Conservation (phyloP, 2,113 vertebrate genomes). For the Neolamprologus ventralis region DNA sequence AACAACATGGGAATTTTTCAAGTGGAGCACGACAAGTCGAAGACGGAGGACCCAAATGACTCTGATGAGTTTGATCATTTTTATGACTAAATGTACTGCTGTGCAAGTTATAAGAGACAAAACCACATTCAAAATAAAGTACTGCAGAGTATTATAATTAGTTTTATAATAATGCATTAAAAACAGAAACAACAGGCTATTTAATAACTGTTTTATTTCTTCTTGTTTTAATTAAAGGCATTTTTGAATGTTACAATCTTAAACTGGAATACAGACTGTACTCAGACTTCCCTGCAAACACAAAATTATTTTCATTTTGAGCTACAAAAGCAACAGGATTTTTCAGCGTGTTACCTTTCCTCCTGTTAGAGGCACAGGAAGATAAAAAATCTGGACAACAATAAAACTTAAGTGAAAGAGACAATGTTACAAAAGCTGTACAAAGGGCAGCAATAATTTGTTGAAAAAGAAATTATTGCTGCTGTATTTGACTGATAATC, state of each 20-base stretch:
- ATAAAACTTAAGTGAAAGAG: not conserved
- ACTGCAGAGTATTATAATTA: not conserved
- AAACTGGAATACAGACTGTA: not conserved
- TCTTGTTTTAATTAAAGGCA: not conserved
- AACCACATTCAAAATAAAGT: not conserved
- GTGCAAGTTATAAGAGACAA: not conserved
- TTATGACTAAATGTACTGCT: slow-evolving; percentile 51
- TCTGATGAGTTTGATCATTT: slow-evolving; percentile 70
- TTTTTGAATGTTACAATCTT: not conserved
- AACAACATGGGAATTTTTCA: slow-evolving; percentile 24
- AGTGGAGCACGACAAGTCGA: not conserved
- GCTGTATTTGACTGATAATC: not conserved
- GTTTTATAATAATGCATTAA: not conserved
- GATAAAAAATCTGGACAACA: not conserved
- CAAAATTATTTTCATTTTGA: not conserved
- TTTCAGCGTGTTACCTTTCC: not conserved
- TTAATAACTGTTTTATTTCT: not conserved
- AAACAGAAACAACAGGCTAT: not conserved
- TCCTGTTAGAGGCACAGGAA: not conserved
- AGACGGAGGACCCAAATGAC: not conserved
- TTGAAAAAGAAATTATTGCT: not conserved
- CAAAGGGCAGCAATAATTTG: not conserved
- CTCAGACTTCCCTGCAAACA: not conserved
- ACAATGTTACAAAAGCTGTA: not conserved
- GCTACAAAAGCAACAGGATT: not conserved